phyloP scores from a whole-genome alignment of 2,797 vertebrate genomes.

The Myripristis jacobus region DNA sequence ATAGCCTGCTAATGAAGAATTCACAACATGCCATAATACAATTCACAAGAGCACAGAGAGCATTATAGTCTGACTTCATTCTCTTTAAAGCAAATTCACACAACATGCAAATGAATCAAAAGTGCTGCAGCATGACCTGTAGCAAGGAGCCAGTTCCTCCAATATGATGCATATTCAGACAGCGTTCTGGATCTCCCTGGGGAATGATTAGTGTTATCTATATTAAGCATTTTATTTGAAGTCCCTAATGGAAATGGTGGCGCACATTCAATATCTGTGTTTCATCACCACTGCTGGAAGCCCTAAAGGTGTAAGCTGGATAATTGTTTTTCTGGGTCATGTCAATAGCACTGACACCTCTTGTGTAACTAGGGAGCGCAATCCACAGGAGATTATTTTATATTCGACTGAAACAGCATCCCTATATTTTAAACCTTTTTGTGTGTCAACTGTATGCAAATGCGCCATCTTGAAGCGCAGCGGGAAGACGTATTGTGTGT shows the following conservation, averaged over 20 bases:
- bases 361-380: constrained; percentile 3
- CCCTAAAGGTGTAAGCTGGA: constrained; percentile 10
- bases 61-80: not conserved
- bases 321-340: constrained; percentile 25
- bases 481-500: not conserved
- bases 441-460: constrained; percentile 38
- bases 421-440: constrained; percentile 16
- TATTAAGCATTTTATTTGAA: constrained; percentile 34
- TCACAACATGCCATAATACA: not conserved
- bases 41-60: not conserved
- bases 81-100: constrained; percentile 6
- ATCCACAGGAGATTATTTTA: not conserved
- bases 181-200: constrained; percentile 9
- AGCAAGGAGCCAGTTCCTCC: constrained; percentile 14
- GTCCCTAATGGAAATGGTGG: not conserved
- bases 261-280: constrained; percentile 1
- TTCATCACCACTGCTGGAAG: not conserved
- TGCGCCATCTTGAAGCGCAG: not conserved
- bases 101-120: constrained; percentile 24
- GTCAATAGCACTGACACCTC: not conserved
- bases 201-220: constrained; percentile 33
- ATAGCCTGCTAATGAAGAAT: no score
- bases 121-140: constrained; percentile 8
- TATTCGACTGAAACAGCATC: constrained; percentile 14
- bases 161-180: constrained; percentile 13